Percentiles rank a stretch among this genome's conserved stretches.
Evolutionary conservation across 1,140 invertebrate genomes (phyloP).

Genomic region (Cecropterus lyciades): DNA sequence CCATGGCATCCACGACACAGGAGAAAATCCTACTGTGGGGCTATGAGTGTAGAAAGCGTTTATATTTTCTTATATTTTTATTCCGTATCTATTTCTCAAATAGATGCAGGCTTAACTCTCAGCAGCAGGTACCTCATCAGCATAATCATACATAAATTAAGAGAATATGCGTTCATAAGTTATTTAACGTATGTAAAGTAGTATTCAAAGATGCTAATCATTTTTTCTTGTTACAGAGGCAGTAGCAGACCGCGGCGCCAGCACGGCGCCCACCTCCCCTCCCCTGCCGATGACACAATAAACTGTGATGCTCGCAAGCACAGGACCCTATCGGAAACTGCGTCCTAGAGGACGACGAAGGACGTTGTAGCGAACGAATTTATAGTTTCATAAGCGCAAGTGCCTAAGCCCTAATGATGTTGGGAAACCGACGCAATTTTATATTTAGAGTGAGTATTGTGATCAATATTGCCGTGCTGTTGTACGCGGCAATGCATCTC

Average conservation of each 20-base stretch:
- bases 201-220: constrained; percentile 1
- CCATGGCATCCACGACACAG: too few relatives aligned
- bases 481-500: constrained; percentile 85
- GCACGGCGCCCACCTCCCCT: constrained; percentile 63
- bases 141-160: background rate
- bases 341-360: constrained; percentile 82
- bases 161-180: background rate
- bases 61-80: too few relatives aligned
- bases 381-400: constrained; percentile 68
- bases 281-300: constrained; percentile 76
- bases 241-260: constrained; percentile 56
- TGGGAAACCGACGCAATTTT: constrained; percentile 87
- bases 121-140: too few relatives aligned
- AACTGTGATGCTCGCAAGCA: constrained; percentile 80
- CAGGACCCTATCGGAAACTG: constrained; percentile 75
- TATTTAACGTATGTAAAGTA: constrained; percentile 1
- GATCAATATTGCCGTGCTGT: constrained; percentile 88
- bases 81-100: too few relatives aligned
- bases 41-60: too few relatives aligned
- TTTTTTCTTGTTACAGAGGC: constrained; percentile 51
- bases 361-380: constrained; percentile 66
- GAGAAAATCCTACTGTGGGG: too few relatives aligned
- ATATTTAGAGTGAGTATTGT: constrained; percentile 90
- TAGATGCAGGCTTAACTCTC: too few relatives aligned
- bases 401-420: constrained; percentile 74